phyloP scores from a whole-genome alignment of 2,113 vertebrate genomes.

The Scalopus aquaticus region DNA sequence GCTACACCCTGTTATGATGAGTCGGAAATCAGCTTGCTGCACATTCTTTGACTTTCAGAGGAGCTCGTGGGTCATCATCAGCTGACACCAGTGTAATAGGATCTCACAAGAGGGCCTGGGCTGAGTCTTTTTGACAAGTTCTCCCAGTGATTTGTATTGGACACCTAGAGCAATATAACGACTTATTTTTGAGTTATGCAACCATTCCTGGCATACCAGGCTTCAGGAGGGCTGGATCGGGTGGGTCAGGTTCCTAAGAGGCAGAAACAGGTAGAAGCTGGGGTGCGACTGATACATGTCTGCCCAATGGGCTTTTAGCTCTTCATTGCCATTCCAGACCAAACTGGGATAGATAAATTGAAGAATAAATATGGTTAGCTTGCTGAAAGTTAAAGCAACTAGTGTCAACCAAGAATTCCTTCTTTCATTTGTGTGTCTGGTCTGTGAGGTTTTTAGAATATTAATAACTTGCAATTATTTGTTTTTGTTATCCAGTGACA shows the following conservation, averaged over 20 bases:
- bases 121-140: not conserved
- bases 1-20: not conserved
- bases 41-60: not conserved
- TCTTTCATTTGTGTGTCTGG: not conserved
- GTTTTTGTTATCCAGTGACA: conserved; percentile 14
- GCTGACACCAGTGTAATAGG: not conserved
- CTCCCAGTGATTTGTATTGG: not conserved
- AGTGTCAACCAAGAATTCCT: not conserved
- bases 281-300: no score
- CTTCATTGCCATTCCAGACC: not conserved
- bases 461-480: conserved; percentile 13
- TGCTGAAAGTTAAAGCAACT: not conserved
- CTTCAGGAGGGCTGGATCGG: not conserved
- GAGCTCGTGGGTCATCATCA: not conserved
- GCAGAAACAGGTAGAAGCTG: no score
- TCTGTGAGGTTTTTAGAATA: conserved; percentile 3
- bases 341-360: not conserved
- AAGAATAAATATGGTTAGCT: not conserved
- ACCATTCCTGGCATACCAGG: not conserved
- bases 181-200: not conserved
- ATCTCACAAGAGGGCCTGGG: not conserved
- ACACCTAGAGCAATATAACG: not conserved
- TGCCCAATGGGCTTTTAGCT: not conserved
- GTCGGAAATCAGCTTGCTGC: not conserved
- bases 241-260: not conserved